These are phyloP conservation scores for Lophura nycthemera DNA, from an alignment of 2,113 vertebrate species.

Conservation along the genomic window DNA sequence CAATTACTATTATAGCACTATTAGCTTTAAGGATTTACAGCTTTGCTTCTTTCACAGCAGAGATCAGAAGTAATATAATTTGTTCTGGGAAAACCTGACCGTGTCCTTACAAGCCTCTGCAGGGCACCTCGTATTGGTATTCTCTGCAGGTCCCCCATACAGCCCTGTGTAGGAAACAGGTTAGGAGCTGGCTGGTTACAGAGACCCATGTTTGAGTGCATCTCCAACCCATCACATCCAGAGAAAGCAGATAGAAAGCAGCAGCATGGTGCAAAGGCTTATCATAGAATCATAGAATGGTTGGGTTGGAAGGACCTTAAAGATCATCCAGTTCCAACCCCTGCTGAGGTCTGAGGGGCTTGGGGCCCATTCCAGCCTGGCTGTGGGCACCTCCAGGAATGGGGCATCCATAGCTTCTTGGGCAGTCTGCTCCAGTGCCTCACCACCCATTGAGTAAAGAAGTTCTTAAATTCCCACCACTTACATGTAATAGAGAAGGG, in stretches of 20 bases:
- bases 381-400: too few species aligned
- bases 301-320: too few species aligned
- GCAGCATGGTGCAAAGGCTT: background rate
- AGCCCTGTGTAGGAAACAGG: background rate
- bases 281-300: too few species aligned
- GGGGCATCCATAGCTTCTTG: too few species aligned
- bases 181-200: background rate
- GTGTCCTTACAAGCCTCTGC: background rate
- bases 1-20: constrained; percentile 5
- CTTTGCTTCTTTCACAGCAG: constrained; percentile 11
- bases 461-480: background rate
- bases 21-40: constrained; percentile 34
- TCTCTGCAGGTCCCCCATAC: accelerated
- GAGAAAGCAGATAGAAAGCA: background rate
- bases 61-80: background rate
- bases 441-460: too few species aligned
- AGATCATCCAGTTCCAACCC: too few species aligned
- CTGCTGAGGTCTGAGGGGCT: too few species aligned
- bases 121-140: accelerated
- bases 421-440: too few species aligned
- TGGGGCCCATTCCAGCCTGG: too few species aligned
- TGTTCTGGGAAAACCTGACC: background rate
- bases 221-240: background rate
- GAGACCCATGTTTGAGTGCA: background rate
- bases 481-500: accelerated